Percentiles rank a stretch among this genome's conserved stretches.
These are phyloP conservation scores for Ptychobarbus kaznakovi DNA, from an alignment of 2,797 vertebrate species.

Conservation along the genomic window DNA sequence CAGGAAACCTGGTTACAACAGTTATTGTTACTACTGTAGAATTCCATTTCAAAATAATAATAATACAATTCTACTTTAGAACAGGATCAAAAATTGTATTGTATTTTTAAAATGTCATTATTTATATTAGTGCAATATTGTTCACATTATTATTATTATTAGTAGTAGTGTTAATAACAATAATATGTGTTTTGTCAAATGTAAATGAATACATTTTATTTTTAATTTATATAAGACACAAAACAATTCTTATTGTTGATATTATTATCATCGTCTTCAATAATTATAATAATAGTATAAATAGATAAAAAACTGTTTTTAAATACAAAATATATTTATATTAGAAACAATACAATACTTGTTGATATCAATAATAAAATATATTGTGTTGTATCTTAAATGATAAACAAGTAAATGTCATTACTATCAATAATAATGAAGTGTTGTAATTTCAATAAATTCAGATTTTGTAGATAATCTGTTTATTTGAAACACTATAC, in stretches of 20 bases:
- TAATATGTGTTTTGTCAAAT: neutral
- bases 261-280: neutral
- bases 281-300: neutral
- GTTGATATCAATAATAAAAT: neutral
- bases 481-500: neutral
- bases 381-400: neutral
- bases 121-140: neutral
- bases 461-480: neutral
- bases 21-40: neutral
- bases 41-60: neutral
- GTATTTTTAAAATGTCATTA: neutral
- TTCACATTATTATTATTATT: neutral
- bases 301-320: neutral
- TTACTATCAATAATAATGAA: neutral
- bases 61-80: neutral
- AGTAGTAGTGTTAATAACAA: neutral
- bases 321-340: neutral
- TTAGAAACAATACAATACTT: neutral
- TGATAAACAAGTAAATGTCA: neutral
- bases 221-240: neutral
- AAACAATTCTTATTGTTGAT: neutral
- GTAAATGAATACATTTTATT: neutral
- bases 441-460: neutral
- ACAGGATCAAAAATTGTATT: neutral
- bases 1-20: neutral